These are phyloP conservation scores for Salmo trutta DNA, from an alignment of 2,797 vertebrate genomes.

Conservation along the genomic window DNA sequence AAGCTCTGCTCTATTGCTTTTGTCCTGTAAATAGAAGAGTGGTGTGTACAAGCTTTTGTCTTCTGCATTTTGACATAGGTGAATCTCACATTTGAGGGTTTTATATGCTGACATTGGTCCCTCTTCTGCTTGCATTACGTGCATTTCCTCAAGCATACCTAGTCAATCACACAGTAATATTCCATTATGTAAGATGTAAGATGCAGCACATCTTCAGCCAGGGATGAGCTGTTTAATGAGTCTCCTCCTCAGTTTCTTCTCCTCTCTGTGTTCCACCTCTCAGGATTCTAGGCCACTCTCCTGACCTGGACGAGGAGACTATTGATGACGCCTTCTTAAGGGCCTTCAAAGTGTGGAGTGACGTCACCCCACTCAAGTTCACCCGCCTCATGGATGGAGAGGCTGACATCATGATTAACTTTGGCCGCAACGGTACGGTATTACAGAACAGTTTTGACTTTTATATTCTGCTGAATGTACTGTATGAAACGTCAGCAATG, in stretches of 20 bases:
- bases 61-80: background rate
- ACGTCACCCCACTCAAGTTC: slow-evolving; percentile 90
- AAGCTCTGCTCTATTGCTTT: background rate
- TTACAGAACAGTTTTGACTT: background rate
- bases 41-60: background rate
- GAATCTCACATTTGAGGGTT: background rate
- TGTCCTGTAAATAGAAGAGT: background rate
- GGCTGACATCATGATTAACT: slow-evolving; percentile 98
- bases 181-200: background rate
- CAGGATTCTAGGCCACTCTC: slow-evolving; percentile 92
- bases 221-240: background rate
- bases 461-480: background rate
- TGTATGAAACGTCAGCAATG: background rate
- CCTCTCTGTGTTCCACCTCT: slow-evolving; percentile 15
- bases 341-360: slow-evolving; percentile 97
- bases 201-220: background rate
- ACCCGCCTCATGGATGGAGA: slow-evolving; percentile 90
- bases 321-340: slow-evolving; percentile 94
- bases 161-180: background rate
- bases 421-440: slow-evolving; percentile 98
- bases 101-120: too few relatives aligned
- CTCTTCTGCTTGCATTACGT: background rate
- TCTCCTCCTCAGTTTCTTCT: background rate
- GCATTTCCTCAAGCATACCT: background rate
- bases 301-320: slow-evolving; percentile 92